Conservation (phyloP, 2,113 vertebrate species). For the Chionodraco myersi region DNA sequence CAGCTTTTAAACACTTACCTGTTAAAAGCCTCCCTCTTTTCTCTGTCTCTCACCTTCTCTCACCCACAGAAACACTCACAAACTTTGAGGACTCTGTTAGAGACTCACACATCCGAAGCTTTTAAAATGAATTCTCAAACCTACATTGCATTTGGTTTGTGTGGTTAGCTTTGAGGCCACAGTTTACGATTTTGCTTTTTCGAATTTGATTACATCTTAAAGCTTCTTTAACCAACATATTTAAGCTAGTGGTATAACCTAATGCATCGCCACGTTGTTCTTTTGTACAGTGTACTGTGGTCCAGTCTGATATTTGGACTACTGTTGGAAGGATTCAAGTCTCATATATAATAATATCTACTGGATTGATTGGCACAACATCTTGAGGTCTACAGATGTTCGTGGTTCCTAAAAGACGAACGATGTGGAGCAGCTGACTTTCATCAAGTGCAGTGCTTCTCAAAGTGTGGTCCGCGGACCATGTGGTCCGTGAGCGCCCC, state of each 20-base stretch:
- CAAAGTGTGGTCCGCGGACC: no score
- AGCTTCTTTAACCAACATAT: neutral
- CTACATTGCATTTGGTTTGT: neutral
- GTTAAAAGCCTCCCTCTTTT: conserved; percentile 26
- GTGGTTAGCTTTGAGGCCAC: neutral
- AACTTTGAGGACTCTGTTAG: neutral
- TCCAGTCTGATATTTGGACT: neutral
- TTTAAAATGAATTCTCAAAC: neutral
- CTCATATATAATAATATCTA: neutral
- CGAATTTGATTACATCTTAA: neutral
- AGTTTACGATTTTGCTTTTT: neutral
- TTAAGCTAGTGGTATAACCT: neutral
- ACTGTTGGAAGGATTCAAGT: neutral
- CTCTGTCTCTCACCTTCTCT: conserved; percentile 20
- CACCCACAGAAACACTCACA: conserved; percentile 5
- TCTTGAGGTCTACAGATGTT: neutral
- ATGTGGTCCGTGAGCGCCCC: no score
- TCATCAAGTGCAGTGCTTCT: no score
- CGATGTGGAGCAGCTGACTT: no score
- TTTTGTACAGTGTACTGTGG: neutral
- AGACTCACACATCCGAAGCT: neutral
- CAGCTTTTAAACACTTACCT: conserved; percentile 35
- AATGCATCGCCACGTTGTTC: neutral
- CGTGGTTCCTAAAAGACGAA: no score
- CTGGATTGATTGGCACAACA: neutral